These are phyloP conservation scores for Nebria salina DNA, from an alignment of 2,888 invertebrate genomes.

Conservation along the genomic window DNA sequence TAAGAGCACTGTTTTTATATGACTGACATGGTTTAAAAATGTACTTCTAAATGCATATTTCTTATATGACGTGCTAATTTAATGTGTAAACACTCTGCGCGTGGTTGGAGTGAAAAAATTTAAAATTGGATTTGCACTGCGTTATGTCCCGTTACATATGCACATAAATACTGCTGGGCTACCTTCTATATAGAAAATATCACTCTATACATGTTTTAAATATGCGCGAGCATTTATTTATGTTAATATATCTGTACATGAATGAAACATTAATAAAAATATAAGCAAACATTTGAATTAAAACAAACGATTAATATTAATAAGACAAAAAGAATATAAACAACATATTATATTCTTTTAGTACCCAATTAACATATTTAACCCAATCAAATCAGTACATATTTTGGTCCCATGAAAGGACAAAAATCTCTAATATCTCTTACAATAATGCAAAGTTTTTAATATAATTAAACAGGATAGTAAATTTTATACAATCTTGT, in stretches of 20 bases:
- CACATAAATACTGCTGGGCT: no score
- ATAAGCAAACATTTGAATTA: slow-evolving; percentile 37
- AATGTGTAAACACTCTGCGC: no score
- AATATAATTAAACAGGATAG: slow-evolving; percentile 40
- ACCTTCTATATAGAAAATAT: no score
- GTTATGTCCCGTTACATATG: no score
- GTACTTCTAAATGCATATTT: no score
- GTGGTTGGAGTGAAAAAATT: no score
- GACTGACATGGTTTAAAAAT: no score
- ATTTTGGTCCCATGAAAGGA: slow-evolving; percentile 46
- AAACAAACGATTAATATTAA: slow-evolving; percentile 18
- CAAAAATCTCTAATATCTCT: slow-evolving; percentile 40
- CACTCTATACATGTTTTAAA: neutral
- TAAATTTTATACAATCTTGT: slow-evolving; percentile 28
- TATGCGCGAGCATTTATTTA: slow-evolving; percentile 18
- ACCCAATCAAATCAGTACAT: slow-evolving; percentile 40
- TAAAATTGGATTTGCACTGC: no score
- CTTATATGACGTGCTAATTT: no score
- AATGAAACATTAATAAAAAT: slow-evolving; percentile 44
- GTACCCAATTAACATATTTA: slow-evolving; percentile 36
- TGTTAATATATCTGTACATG: slow-evolving; percentile 25
- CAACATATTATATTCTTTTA: slow-evolving; percentile 29
- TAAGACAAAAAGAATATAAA: slow-evolving; percentile 8
- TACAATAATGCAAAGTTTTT: slow-evolving; percentile 30
- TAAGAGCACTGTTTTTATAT: no score